phyloP scores from a whole-genome alignment of 2,113 vertebrate species.

The Bos javanicus region DNA sequence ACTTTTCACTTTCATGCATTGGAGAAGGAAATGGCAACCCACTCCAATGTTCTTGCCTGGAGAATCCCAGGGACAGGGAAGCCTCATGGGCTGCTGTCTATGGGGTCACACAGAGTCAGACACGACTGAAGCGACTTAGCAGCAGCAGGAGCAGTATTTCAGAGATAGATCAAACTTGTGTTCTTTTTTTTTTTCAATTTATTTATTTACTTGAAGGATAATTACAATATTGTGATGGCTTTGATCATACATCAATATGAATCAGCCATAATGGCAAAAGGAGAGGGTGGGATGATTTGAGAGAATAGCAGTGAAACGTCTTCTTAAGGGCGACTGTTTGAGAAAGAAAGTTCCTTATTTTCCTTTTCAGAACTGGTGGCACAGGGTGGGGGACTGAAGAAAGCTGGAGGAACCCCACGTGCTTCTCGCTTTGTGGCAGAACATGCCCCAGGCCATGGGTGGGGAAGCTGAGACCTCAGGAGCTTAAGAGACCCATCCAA shows the following conservation, averaged over 20 bases:
- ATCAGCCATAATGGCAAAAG: accelerated
- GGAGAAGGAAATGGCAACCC: no score
- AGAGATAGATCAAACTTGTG: not conserved
- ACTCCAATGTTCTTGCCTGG: no score
- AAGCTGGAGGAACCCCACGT: accelerated
- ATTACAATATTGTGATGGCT: not conserved
- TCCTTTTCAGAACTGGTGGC: not conserved
- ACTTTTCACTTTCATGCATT: no score
- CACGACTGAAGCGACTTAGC: no score
- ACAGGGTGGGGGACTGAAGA: not conserved
- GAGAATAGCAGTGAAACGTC: not conserved
- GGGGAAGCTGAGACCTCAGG: not conserved
- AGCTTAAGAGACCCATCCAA: not conserved
- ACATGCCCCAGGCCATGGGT: no score
- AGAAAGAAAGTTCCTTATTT: not conserved
- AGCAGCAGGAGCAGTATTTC: not conserved
- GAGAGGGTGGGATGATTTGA: not conserved
- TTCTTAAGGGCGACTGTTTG: not conserved
- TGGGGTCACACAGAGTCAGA: no score
- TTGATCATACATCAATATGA: not conserved
- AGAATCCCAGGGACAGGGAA: no score
- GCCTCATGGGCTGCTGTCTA: no score
- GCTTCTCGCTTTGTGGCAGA: not conserved
- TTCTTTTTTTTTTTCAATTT: not conserved
- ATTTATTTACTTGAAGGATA: not conserved